Base-by-base conservation (phyloP, 2,888 invertebrate genomes). In the Mythimna vitellina region DNA sequence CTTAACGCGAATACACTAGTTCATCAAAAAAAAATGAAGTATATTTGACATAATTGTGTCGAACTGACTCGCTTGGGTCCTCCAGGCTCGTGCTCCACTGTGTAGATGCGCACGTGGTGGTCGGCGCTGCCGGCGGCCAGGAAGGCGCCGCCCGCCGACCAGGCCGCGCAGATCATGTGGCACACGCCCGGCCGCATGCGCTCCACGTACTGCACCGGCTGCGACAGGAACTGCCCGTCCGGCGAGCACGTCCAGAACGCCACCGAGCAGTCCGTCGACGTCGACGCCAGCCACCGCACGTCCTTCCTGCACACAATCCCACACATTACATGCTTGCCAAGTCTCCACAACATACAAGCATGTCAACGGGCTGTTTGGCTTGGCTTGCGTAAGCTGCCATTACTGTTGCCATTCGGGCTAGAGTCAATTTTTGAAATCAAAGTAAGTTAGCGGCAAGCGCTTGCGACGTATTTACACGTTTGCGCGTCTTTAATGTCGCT, bases 71-170 rank as follows among this genome's bases (percentile, higher is more conserved):
- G 74, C 38, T 86, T 79, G 98, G 62, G 99, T 97, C 87, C 87
- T 1, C 84, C 83, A 6, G 87, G 86, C 70, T 86, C 89, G 42
- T 97, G 95, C 67, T 98, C 97, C 88, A 98, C 98, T 35, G 97
- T 97, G 91, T 99, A 99, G n/a, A 99, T 98, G 38, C 98, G 96
- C 35, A 99, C 99, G 91, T 99, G 98, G 92, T 99, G 98, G 95
- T 99, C 99, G 0, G 99, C 98, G 73, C 98, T 99, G 65, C 99
- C 99, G 10, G 99, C 98, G 7, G 99, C 99, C 85, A 99, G 96
- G 93, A 95, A 93, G 17, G 92, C 93, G 32, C 94, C 95, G 3
- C 99, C 79, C 97, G 97, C 95, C 0, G 92, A 92, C 95, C 95
- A 95, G 3, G 95, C 94, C 4, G 94, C 98, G 93, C 99, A 99